Evolutionary conservation across 2,113 vertebrate genomes (phyloP), one percentile per base, ranked within the genome.

Genomic region (Coptodon bakossiorum): DNA sequence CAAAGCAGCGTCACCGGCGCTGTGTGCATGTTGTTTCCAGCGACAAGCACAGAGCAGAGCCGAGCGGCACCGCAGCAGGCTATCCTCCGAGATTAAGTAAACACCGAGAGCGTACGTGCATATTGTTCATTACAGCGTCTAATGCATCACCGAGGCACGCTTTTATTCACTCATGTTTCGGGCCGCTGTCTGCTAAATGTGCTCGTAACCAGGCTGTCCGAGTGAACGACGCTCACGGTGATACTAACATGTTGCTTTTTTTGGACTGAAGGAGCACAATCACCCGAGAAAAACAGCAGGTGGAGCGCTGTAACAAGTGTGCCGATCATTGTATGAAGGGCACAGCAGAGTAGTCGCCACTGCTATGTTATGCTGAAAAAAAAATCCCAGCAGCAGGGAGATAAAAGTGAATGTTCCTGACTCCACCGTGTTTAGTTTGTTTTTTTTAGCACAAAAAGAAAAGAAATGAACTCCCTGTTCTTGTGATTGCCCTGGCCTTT

Each of bases 71-170:
- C 73, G 73, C 88, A 87, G 89, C 84, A 73, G 88, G 61, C 86
- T 86, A 88, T 89, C 91, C 86, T 89, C 91, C 14, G 91, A 91
- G 90, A 89, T n/a, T 82, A 82, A 92, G 85, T 91, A 71, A 90
- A 93, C 91, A 90, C 80, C 92, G 84, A 88, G 7, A 92, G 92
- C 91, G 95, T 96, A 94, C 86, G 94, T 94, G 88, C 83, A 88
- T 61, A 87, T 88, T 85, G 88, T 89, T 91, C 87, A 22, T 43
- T n/a, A 9, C 12, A 10, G 57, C 84, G 68, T 82, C 61, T 71
- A 6, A 83, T 56, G 59, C 43, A n/a, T 59, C 88, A 66, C n/a
- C 4, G 50, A 19, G 84, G 17, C 80, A 24, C 71, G 36, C 59
- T 78, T 82, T 73, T 68, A 22, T 68, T 22, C 29, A 11, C 7